Conservation (phyloP, 2,888 invertebrate genomes). For the Tribolium freemani region DNA sequence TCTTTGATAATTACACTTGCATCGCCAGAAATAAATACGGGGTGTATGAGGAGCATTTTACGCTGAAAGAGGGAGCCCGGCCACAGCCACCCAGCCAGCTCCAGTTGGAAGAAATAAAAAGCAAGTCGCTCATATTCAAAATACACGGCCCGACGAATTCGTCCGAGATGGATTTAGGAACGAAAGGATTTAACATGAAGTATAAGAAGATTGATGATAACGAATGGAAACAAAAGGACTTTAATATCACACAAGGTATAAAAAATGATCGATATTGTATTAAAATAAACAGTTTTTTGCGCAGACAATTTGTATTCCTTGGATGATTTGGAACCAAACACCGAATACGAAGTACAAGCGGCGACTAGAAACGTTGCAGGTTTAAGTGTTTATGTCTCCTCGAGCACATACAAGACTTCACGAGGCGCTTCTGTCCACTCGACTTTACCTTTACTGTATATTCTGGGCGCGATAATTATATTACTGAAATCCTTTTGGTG, state of each 20-base stretch:
- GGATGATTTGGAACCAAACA: constrained; percentile 68
- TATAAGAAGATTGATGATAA: constrained; percentile 53
- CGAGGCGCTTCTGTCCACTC: background rate
- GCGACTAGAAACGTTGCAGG: constrained; percentile 73
- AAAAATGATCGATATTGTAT: background rate
- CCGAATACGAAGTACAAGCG: constrained; percentile 71
- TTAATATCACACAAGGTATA: constrained; percentile 55
- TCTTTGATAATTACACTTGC: constrained; percentile 72
- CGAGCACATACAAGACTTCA: constrained; percentile 33
- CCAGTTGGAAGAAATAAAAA: constrained; percentile 55
- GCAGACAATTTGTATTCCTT: constrained; percentile 70
- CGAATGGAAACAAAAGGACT: constrained; percentile 54
- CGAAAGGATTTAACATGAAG: constrained; percentile 58
- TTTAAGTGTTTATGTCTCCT: constrained; percentile 62
- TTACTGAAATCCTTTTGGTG: constrained; percentile 12
- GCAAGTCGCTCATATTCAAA: constrained; percentile 57
- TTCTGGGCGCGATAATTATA: background rate
- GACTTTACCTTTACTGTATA: constrained; percentile 1
- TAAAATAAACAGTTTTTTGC: background rate
- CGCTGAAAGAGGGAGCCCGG: constrained; percentile 70
- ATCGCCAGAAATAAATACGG: constrained; percentile 71
- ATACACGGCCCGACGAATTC: constrained; percentile 56
- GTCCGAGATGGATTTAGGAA: constrained; percentile 60
- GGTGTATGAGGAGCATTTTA: constrained; percentile 68
- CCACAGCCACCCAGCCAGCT: constrained; percentile 69